Evolutionary conservation across 2,888 invertebrate genomes (phyloP), one percentile per base, ranked within the genome.

Genomic region (Drosophila yooni): DNA sequence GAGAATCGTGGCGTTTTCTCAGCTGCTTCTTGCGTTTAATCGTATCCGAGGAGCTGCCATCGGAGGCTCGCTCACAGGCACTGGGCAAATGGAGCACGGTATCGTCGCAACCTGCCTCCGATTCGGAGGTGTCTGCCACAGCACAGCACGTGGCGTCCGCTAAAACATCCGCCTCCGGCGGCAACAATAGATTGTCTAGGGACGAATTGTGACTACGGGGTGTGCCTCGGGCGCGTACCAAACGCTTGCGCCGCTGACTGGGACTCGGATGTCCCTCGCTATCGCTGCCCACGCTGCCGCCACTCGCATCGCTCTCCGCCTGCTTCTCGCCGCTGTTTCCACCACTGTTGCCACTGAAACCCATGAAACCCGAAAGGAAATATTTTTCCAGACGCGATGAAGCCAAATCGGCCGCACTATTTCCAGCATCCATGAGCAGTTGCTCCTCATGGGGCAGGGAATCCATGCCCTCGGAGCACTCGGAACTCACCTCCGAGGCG

Each of bases 221-320:
- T 0, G 97, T 96, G 7, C 97, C 97, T 51, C 97, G 94, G 7
- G 97, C 97, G 18, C 97, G 94, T 0, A 97, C 97, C 68, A 97
- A 93, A 43, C 96, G 94, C 91, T 98, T 97, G 70, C 97, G 94
- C 11, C 97, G 94, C 91, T 97, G 97, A 91, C 97, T 97, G 0
- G 97, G 97, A 92, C 97, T 97, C 5, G 97, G 97, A 81, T 96
- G 95, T 1, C 97, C 97, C 91, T 98, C 98, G 90, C 97, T 97
- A 88, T 98, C 97, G 93, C 97, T 97, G 8, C 98, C 98, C 0
- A 98, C 98, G 89, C 97, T 97, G 2, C 96, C 96, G 18, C 88
- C 85, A n/a, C 85, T 88, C 18, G 76, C 85, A n/a, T 86, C 88
- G 34, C 96, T 96, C 2, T 97, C 97, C 3, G 88, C 96, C 43